Percentiles rank a stretch among this genome's conserved stretches.
These are phyloP conservation scores for Dendrolimus punctatus DNA, from an alignment of 1,140 invertebrate species.

Conservation along the genomic window DNA sequence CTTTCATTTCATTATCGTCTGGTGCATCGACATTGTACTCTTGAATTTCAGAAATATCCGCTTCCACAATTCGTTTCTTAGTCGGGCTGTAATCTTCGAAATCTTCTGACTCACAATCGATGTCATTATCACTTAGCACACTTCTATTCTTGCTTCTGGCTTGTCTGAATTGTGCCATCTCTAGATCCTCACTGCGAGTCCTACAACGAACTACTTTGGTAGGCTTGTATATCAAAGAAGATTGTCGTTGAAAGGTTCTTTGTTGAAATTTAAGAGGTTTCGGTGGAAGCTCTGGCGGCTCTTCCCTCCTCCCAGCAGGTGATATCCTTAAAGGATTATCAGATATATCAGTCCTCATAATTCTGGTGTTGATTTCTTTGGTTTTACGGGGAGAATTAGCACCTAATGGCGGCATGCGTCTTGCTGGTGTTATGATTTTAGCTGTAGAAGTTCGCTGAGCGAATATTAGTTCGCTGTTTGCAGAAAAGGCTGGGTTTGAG, in stretches of 20 bases:
- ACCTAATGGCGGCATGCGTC: slow-evolving; percentile 54
- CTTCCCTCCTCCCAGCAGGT: slow-evolving; percentile 39
- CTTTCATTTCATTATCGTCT: slow-evolving; percentile 72
- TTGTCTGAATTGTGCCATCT: slow-evolving; percentile 59
- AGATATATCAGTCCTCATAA: slow-evolving; percentile 65
- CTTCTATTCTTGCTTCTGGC: too few species aligned
- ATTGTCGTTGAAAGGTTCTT: slow-evolving; percentile 47
- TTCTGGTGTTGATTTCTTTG: slow-evolving; percentile 35
- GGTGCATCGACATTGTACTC: slow-evolving; percentile 74
- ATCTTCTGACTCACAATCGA: slow-evolving; percentile 72
- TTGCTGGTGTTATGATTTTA: slow-evolving; percentile 39
- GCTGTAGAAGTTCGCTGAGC: slow-evolving; percentile 58
- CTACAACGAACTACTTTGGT: slow-evolving; percentile 37
- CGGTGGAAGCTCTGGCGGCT: slow-evolving; percentile 58
- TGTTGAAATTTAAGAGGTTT: slow-evolving; percentile 51
- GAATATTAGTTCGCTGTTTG: slow-evolving; percentile 79
- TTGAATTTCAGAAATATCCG: slow-evolving; percentile 64
- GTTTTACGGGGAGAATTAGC: slow-evolving; percentile 51
- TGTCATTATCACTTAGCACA: slow-evolving; percentile 54
- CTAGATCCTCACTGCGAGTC: slow-evolving; percentile 56
- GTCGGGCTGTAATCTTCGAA: slow-evolving; percentile 72
- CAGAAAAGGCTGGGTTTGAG: slow-evolving; percentile 83
- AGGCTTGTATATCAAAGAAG: slow-evolving; percentile 51
- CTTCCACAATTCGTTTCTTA: slow-evolving; percentile 71
- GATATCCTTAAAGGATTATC: slow-evolving; percentile 64